These are phyloP conservation scores for Polydrusus tereticollis DNA, from an alignment of 2,888 invertebrate genomes.

Conservation along the genomic window DNA sequence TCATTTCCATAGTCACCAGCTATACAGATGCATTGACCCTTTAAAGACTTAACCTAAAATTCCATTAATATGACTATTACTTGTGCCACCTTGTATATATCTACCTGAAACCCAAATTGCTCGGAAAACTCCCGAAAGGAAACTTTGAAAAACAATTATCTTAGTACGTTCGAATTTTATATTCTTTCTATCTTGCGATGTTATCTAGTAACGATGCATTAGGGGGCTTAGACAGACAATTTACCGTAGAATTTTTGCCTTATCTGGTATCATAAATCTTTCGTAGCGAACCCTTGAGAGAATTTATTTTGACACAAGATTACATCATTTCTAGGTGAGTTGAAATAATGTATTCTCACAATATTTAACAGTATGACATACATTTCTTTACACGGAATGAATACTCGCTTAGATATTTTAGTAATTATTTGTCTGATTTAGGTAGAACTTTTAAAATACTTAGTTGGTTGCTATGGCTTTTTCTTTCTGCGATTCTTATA, in stretches of 20 bases:
- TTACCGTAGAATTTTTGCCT: neutral
- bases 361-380: no score
- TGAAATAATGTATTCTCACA: no score
- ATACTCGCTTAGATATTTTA: no score
- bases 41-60: no score
- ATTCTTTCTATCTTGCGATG: neutral
- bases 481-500: no score
- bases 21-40: no score
- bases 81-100: neutral
- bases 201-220: constrained; percentile 2
- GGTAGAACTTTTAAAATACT: no score
- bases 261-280: constrained; percentile 1
- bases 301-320: constrained; percentile 3
- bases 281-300: neutral
- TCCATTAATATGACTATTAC: no score
- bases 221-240: neutral
- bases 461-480: no score
- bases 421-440: no score
- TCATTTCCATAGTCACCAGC: no score
- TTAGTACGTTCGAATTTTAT: neutral
- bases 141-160: constrained; percentile 8
- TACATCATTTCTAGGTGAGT: neutral
- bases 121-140: neutral
- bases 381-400: no score
- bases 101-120: neutral